Evolutionary conservation across 2,113 vertebrate genomes (phyloP).

Genomic region (Catharus minimus): DNA sequence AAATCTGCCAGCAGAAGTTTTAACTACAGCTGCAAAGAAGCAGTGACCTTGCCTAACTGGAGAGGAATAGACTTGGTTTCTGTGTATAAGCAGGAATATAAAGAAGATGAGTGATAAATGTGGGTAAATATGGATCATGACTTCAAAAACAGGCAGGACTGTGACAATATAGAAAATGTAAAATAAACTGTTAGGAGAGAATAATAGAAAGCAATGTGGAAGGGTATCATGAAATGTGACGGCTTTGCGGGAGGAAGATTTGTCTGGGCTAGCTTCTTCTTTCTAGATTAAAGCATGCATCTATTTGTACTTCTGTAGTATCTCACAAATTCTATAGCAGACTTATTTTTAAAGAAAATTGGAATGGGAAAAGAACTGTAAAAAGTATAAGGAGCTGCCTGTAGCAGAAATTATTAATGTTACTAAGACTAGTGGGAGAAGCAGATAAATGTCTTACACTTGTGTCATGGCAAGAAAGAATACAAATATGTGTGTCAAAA

Average conservation of each 20-base stretch:
- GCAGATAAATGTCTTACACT: not conserved
- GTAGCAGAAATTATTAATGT: not conserved
- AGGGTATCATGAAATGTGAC: not conserved
- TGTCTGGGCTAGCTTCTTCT: not conserved
- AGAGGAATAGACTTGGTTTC: not conserved
- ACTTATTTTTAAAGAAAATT: not conserved
- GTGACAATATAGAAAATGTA: not conserved
- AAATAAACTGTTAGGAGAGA: not conserved
- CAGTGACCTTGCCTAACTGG: too few relatives aligned
- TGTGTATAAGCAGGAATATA: not conserved
- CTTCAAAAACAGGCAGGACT: not conserved
- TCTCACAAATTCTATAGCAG: not conserved
- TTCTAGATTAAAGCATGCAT: not conserved
- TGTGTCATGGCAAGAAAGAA: not conserved
- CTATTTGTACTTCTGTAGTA: not conserved
- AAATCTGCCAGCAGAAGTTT: not conserved
- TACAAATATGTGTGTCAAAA: not conserved
- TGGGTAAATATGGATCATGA: not conserved
- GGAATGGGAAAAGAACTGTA: not conserved
- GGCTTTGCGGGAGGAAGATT: fast-evolving
- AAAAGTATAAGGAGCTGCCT: not conserved
- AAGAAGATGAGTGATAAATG: not conserved
- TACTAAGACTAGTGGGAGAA: not conserved
- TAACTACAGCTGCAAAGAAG: not conserved
- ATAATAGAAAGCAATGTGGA: not conserved